phyloP scores from a whole-genome alignment of 23 tunicate species.

The Clavelina lepadiformis region DNA sequence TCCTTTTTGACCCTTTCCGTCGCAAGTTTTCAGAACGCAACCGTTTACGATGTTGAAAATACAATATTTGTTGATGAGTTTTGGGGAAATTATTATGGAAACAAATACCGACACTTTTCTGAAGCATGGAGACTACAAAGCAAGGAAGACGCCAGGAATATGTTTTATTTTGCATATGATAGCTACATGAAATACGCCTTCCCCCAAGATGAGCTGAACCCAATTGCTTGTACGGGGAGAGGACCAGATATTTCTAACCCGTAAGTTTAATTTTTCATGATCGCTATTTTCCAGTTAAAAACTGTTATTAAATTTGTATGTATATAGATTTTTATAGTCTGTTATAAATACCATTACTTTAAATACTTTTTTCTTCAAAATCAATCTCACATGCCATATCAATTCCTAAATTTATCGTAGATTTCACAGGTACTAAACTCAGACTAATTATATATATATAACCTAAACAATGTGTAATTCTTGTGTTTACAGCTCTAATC shows the following conservation, averaged over 20 bases:
- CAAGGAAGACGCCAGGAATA: constrained; percentile 62
- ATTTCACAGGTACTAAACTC: not conserved
- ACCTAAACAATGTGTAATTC: not conserved
- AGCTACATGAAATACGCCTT: constrained; percentile 94
- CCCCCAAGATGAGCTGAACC: constrained; percentile 96
- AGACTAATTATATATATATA: no score
- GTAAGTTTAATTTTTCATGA: constrained; percentile 33
- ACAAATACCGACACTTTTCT: constrained; percentile 70
- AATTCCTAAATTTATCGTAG: not conserved
- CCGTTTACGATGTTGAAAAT: no score
- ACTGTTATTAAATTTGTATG: no score
- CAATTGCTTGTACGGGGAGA: constrained; percentile 88
- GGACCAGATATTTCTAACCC: constrained; percentile 91
- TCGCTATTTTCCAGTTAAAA: not conserved
- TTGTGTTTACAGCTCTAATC: constrained; percentile 46
- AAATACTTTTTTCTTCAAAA: no score
- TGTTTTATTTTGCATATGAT: constrained; percentile 97
- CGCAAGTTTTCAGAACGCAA: no score
- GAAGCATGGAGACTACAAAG: constrained; percentile 27
- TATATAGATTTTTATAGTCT: no score
- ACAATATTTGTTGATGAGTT: constrained; percentile 30
- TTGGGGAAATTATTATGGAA: constrained; percentile 78
- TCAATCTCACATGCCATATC: no score
- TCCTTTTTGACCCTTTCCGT: no score
- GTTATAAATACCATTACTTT: no score